Base-by-base conservation (phyloP, 2,797 vertebrate genomes). In the Dicrostonyx torquatus region DNA sequence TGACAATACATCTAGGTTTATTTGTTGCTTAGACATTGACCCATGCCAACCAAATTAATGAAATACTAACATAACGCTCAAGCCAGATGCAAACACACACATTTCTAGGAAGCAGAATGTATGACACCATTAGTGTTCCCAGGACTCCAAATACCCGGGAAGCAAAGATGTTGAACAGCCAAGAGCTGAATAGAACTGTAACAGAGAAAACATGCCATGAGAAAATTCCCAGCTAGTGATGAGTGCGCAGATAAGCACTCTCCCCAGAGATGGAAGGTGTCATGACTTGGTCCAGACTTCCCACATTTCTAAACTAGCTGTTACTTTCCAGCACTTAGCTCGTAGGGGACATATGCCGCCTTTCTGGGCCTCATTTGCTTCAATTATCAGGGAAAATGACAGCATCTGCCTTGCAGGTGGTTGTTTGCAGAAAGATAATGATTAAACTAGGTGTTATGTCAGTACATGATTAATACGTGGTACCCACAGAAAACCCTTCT, bases 381-480 rank as follows among this genome's bases (percentile, higher is more conserved):
- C 66, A 66, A 60, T 4, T 72, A 53, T 85, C 48, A 80, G 13
- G 29, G 58, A 40, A 93, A 83, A 94, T 64, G 75, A 83, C 31
- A 60, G n/a, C 64, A 45, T 55, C 48, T 93, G 76, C 26, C 22
- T 89, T 10, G 37, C 22, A 48, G 2, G 3, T 68, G 22, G 6
- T 12, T 77, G 10, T 89, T 85, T 87, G 90, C 89, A 95, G 62
- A 64, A 70, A 94, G 31, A 87, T 55, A 92, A 82, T 75, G 50
- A 77, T 29, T 87, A 13, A 70, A 45, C 58, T 84, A 89, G 55
- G n/a, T 45, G 55, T n/a, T 72, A 20, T 66, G 3, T 87, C 64
- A 1, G 6, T n/a, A 66, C 14, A 8, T 53, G 60, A 50, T 93
- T 75, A 87, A 83, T 80, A 68, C 76, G 34, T 66, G 77, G 37